These are phyloP conservation scores for Agelas oroides DNA, from an alignment of 37 sponge, comb jelly and placozoan species.

Conservation along the genomic window DNA sequence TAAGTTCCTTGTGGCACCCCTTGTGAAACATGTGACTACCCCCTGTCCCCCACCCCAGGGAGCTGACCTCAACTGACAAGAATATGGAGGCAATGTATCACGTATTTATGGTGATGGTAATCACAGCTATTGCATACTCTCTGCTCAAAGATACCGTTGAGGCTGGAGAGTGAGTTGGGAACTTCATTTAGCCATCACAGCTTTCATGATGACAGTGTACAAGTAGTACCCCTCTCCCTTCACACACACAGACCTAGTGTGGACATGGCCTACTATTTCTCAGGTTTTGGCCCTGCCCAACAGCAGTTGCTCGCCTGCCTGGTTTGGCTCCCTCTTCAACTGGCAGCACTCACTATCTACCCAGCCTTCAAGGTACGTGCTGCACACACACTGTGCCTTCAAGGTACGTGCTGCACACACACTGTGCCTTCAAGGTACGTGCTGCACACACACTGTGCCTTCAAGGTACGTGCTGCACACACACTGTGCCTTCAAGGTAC, in stretches of 20 bases:
- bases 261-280: slow-evolving; percentile 55
- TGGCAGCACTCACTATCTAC: slow-evolving; percentile 47
- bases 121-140: slow-evolving; percentile 44
- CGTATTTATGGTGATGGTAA: slow-evolving; percentile 55
- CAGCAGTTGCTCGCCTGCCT: slow-evolving; percentile 38
- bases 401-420: neutral
- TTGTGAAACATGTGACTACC: too few relatives aligned
- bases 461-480: slow-evolving; percentile 36
- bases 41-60: neutral
- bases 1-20: slow-evolving; percentile 4
- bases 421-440: neutral
- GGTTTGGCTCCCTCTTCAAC: slow-evolving; percentile 66
- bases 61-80: slow-evolving; percentile 31
- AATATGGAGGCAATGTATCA: slow-evolving; percentile 63
- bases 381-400: neutral
- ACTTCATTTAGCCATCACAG: neutral
- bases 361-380: slow-evolving; percentile 56
- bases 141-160: slow-evolving; percentile 55
- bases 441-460: neutral
- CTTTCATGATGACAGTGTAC: neutral
- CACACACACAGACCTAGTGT: slow-evolving; percentile 34
- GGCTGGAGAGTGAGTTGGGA: slow-evolving; percentile 36
- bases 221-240: neutral
- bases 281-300: slow-evolving; percentile 64
- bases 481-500: too few relatives aligned